Base-by-base conservation (phyloP, 1,140 invertebrate species). In the Brachionus asplanchnoidis region DNA sequence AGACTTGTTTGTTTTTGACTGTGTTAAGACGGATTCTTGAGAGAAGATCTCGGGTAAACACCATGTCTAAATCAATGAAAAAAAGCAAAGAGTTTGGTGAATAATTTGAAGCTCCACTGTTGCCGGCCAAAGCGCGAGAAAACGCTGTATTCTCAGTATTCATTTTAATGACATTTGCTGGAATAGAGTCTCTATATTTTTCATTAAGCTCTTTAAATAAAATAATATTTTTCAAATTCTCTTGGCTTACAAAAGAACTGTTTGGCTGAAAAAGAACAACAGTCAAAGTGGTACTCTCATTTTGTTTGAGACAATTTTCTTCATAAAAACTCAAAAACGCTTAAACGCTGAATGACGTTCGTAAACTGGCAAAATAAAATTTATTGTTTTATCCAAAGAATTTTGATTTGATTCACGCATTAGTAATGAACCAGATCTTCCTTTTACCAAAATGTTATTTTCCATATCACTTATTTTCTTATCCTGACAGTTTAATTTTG, bases 1-100 rank as follows among this genome's bases (percentile, higher is more conserved):
- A 99, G 0, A 96, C 93, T 89, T 94, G 93, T 78, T 91, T 91
- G 40, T 93, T 92, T 86, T 92, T 90, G 11, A 94, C 90, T 1
- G 95, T 95, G 87, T 97, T 95, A 92, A 85, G 90, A 82, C 90
- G 87, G 68, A 91, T 88, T 60, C 91, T 85, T 28, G 87, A 66
- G 3, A 91, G 82, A 8, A 88, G 86, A 42, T 88, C 88, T 17
- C 68, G 73, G 17, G 85, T 87, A 68, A 91, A 88, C 36, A 90
- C 65, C 85, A 91, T 91, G 86, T 91, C 92, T 26, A 93, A 92
- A 85, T 93, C 90, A 2, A 95, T 91, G 23, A 94, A 90, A 84
- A 92, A 92, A 26, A 97, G 91, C 87, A 91, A 91, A 86, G 92
- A 91, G 88, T 90, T 91, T 17, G 89, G 90, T 75, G 87, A 91